phyloP scores from a whole-genome alignment of 2,113 vertebrate genomes.

The Capreolus pygargus region DNA sequence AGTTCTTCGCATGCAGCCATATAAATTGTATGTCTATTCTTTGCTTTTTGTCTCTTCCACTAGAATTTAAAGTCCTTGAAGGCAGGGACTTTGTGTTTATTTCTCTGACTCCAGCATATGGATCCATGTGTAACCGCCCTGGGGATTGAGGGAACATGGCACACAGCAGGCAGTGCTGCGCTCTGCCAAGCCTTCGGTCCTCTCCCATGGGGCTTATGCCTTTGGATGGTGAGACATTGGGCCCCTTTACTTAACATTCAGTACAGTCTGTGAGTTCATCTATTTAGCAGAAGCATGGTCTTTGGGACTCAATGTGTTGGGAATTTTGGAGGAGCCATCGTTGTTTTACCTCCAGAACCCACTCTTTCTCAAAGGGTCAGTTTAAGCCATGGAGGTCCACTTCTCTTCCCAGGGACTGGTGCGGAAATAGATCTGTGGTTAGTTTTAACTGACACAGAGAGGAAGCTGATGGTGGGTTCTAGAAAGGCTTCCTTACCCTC shows the following conservation, averaged over 20 bases:
- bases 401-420: not conserved
- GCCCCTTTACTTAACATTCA: not conserved
- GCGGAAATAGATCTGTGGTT: not conserved
- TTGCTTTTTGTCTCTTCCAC: not conserved
- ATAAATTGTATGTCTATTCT: not conserved
- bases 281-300: not conserved
- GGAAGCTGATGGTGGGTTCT: not conserved
- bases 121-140: not conserved
- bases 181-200: not conserved
- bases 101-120: not conserved
- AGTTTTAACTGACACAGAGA: not conserved
- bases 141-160: not conserved
- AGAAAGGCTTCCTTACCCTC: not conserved
- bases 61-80: not conserved
- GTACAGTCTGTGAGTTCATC: not conserved
- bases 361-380: not conserved
- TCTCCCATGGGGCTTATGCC: not conserved
- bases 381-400: not conserved
- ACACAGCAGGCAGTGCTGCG: too few relatives aligned
- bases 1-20: not conserved
- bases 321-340: accelerated
- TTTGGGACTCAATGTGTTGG: not conserved
- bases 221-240: not conserved
- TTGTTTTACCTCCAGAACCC: not conserved
- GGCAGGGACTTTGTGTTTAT: not conserved